Conservation (phyloP, 2,113 vertebrate genomes). For the Nanorana parkeri region DNA sequence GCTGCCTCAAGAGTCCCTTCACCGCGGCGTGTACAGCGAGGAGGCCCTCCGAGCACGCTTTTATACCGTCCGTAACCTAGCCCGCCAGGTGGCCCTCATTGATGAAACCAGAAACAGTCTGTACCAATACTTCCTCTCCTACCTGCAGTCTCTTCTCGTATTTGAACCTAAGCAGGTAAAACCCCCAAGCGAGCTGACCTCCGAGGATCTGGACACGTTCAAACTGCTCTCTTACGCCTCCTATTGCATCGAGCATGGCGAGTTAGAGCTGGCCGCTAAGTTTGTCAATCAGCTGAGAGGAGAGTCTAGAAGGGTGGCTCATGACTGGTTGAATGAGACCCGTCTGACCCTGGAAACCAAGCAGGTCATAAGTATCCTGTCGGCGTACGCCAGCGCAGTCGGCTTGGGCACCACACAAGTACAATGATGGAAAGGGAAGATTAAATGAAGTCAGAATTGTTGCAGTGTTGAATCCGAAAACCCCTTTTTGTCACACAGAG, state of each 20-base stretch:
- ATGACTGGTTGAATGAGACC: slow-evolving; percentile 92
- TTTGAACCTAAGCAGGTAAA: slow-evolving; percentile 81
- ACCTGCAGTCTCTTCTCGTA: slow-evolving; percentile 88
- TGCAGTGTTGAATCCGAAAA: slow-evolving; percentile 1
- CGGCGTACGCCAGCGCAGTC: slow-evolving; percentile 89
- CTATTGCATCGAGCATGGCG: slow-evolving; percentile 91
- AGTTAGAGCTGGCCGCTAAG: slow-evolving; percentile 94
- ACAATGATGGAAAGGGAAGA: slow-evolving; percentile 61
- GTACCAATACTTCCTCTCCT: slow-evolving; percentile 96
- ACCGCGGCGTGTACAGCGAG: slow-evolving; percentile 89
- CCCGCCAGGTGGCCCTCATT: slow-evolving; percentile 87
- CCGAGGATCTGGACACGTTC: slow-evolving; percentile 86
- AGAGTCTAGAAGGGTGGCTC: slow-evolving; percentile 87
- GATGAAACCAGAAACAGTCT: slow-evolving; percentile 92
- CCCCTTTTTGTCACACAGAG: neutral
- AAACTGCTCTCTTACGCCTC: slow-evolving; percentile 90
- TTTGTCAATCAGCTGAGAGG: slow-evolving; percentile 93
- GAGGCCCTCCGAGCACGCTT: slow-evolving; percentile 89
- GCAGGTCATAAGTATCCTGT: slow-evolving; percentile 88
- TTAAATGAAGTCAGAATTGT: neutral
- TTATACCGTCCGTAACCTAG: slow-evolving; percentile 81
- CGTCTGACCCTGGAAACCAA: slow-evolving; percentile 91
- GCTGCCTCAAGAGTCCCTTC: slow-evolving; percentile 84
- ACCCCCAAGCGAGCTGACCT: slow-evolving; percentile 79
- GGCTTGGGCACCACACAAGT: slow-evolving; percentile 90